These are phyloP conservation scores for Lacerta agilis DNA, from an alignment of 2,797 vertebrate species.

Conservation along the genomic window DNA sequence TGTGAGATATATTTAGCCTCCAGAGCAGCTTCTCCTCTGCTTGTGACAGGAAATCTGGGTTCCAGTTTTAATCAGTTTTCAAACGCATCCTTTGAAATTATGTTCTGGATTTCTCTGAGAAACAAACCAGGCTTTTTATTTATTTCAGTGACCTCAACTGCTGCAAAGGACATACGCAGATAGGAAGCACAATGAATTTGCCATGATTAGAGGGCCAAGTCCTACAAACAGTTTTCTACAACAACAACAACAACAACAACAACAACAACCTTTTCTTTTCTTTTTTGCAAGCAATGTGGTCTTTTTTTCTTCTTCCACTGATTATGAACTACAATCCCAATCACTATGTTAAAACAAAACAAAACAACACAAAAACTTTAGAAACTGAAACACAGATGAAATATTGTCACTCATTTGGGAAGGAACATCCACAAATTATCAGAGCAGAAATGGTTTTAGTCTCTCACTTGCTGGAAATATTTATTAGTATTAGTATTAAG, in stretches of 20 bases:
- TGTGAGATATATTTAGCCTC: not conserved
- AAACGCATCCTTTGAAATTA: not conserved
- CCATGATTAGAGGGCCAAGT: not conserved
- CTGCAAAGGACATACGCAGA: not conserved
- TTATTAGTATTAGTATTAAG: not conserved
- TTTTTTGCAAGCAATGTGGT: not conserved
- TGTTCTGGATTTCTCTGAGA: not conserved
- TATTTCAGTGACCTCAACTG: not conserved
- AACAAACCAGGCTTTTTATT: not conserved
- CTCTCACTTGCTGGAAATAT: not conserved
- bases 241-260: not conserved
- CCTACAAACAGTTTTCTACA: not conserved
- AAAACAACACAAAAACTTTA: not conserved
- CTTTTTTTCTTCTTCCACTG: too few species aligned
- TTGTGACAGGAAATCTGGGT: conserved; percentile 23
- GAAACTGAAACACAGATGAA: not conserved
- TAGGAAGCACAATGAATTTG: not conserved
- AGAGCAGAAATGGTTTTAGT: not conserved
- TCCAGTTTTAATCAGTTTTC: not conserved
- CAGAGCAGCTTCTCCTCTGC: not conserved
- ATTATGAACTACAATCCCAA: not conserved
- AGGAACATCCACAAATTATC: not conserved
- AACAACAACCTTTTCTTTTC: not conserved
- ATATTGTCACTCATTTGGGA: not conserved
- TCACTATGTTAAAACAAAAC: not conserved